Percentiles rank a stretch among this genome's conserved stretches.
Conservation (phyloP, 2,797 vertebrate species). For the Rhodeus uyekii region DNA sequence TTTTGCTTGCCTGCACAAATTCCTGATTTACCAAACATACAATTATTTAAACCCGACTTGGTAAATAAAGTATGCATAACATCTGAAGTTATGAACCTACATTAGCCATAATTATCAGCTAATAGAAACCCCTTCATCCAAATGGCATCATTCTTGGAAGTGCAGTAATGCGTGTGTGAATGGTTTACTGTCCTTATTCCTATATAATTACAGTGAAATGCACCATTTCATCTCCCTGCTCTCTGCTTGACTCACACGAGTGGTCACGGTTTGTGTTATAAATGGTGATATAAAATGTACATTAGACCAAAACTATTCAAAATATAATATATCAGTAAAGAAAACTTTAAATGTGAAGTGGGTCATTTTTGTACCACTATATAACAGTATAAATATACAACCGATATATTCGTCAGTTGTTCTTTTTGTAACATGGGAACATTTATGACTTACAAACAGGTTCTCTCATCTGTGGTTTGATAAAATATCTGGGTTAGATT, state of each 20-base stretch:
- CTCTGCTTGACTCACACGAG: neutral
- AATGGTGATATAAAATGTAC: conserved; percentile 8
- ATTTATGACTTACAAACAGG: neutral
- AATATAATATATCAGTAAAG: neutral
- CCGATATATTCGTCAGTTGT: no score
- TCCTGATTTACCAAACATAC: conserved; percentile 71
- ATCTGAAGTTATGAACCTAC: conserved; percentile 49
- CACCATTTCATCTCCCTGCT: conserved; percentile 15
- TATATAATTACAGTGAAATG: conserved; percentile 31
- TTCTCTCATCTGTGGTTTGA: neutral
- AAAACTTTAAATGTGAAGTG: neutral
- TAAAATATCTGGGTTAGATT: conserved; percentile 4
- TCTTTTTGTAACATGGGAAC: neutral
- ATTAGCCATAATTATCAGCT: conserved; percentile 52
- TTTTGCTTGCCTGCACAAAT: conserved; percentile 77
- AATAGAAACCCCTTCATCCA: conserved; percentile 43
- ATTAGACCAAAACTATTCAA: neutral
- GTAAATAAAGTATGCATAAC: conserved; percentile 48
- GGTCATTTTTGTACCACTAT: neutral
- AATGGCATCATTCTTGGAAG: conserved; percentile 39
- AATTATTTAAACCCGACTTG: conserved; percentile 70
- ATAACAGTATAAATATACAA: no score
- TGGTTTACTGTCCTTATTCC: conserved; percentile 18
- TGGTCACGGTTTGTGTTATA: conserved; percentile 16
- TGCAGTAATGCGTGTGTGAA: neutral